phyloP scores from a whole-genome alignment of 2,888 invertebrate species.

The Papilio gigon region DNA sequence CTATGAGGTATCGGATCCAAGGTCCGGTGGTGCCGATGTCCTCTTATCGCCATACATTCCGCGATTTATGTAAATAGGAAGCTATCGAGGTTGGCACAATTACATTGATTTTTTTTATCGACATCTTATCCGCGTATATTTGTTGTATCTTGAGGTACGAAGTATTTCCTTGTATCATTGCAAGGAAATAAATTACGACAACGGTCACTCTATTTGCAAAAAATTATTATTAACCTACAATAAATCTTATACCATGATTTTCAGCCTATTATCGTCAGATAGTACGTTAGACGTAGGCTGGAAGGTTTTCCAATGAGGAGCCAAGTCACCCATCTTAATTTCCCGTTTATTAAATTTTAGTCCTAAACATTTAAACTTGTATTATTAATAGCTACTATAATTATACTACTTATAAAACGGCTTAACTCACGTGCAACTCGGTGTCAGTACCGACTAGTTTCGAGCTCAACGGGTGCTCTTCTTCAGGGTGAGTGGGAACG shows the following conservation, averaged over 20 bases:
- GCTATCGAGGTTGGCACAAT: conserved; percentile 15
- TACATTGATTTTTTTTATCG: conserved; percentile 23
- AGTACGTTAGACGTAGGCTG: not conserved
- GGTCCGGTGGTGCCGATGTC: conserved; percentile 17
- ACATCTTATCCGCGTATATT: conserved; percentile 9
- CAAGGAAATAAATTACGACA: conserved; percentile 1
- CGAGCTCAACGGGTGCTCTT: too few species aligned
- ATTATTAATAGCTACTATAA: too few species aligned
- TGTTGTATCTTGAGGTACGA: not conserved
- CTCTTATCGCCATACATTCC: conserved; percentile 34
- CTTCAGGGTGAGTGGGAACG: too few species aligned
- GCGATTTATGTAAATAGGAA: conserved; percentile 39
- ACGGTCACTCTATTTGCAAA: not conserved
- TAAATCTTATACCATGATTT: not conserved
- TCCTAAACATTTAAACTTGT: too few species aligned
- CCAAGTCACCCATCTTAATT: not conserved
- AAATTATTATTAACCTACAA: not conserved
- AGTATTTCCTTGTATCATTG: conserved; percentile 24
- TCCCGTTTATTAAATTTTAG: not conserved
- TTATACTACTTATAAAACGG: too few species aligned
- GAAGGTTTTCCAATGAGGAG: not conserved
- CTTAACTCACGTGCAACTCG: too few species aligned
- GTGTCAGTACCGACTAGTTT: too few species aligned
- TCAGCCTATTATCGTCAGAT: not conserved
- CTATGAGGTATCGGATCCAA: conserved; percentile 5